A percentile compares a stretch with the other conserved stretches of the same genome.
Evolutionary conservation across 2,888 invertebrate genomes (phyloP).

Genomic region (Drosophila fungiperda): DNA sequence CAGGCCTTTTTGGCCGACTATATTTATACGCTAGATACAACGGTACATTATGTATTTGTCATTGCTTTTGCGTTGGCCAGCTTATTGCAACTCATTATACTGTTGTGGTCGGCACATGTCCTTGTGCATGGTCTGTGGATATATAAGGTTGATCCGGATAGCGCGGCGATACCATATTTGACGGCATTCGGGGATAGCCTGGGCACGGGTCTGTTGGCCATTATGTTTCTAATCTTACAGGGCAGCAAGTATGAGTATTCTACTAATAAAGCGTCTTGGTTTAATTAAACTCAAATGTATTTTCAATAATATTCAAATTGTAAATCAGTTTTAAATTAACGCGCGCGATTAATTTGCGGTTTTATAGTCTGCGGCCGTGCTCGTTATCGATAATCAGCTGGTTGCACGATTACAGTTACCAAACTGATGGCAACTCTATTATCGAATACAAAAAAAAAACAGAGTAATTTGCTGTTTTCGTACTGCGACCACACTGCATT

Average conservation of each 20-base stretch:
- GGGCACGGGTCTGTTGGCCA: constrained; percentile 39
- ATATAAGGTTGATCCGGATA: constrained; percentile 49
- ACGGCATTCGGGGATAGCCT: constrained; percentile 48
- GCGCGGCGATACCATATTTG: constrained; percentile 50
- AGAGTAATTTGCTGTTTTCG: constrained; percentile 16
- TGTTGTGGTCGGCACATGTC: constrained; percentile 33
- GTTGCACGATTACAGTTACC: not conserved
- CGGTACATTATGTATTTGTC: constrained; percentile 23
- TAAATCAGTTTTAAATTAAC: constrained; percentile 4
- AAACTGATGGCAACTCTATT: constrained; percentile 14
- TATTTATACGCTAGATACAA: constrained; percentile 5
- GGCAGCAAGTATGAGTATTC: constrained; percentile 7
- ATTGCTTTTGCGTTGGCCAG: constrained; percentile 26
- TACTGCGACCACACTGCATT: constrained; percentile 41
- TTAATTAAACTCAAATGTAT: not conserved
- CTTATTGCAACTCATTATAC: constrained; percentile 40
- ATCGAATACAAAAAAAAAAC: not conserved
- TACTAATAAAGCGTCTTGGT: not conserved
- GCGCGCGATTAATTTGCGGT: not conserved
- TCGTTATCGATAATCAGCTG: constrained; percentile 24
- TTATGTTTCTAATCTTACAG: constrained; percentile 33
- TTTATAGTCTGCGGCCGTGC: not conserved
- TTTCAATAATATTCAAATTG: not conserved
- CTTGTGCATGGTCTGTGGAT: constrained; percentile 51
- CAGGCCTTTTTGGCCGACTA: constrained; percentile 39